Evolutionary conservation across 2,113 vertebrate species (phyloP).

Genomic region (Microcebus lehilahytsara): DNA sequence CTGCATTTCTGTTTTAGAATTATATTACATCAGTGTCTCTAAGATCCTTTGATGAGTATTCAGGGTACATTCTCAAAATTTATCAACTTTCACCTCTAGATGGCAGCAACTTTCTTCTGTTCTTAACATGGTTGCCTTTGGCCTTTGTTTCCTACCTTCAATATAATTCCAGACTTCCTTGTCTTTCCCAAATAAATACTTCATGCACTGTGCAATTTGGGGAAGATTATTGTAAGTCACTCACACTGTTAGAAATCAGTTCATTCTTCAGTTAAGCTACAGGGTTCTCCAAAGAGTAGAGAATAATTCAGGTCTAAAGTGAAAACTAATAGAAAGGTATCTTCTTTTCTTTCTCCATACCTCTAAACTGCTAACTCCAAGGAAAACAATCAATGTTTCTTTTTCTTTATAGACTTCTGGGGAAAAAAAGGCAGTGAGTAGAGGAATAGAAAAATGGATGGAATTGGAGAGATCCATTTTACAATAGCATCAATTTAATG

Average conservation of each 20-base stretch:
- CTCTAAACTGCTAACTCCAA: slow-evolving; percentile 61
- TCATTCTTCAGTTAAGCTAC: slow-evolving; percentile 68
- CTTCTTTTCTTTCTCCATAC: slow-evolving; percentile 16
- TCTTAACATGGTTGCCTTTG: slow-evolving; percentile 6
- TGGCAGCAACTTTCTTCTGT: slow-evolving; percentile 81
- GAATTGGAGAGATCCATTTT: slow-evolving; percentile 51
- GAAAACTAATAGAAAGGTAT: slow-evolving; percentile 17
- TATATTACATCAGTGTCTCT: background rate
- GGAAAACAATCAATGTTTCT: slow-evolving; percentile 47
- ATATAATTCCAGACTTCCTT: slow-evolving; percentile 67
- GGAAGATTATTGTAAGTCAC: slow-evolving; percentile 67
- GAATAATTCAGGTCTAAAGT: slow-evolving; percentile 77
- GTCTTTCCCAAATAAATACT: slow-evolving; percentile 77
- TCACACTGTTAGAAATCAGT: slow-evolving; percentile 71
- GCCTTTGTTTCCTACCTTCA: slow-evolving; percentile 81
- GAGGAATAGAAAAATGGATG: background rate
- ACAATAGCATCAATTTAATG: background rate
- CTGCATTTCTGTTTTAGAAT: background rate
- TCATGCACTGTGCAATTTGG: slow-evolving; percentile 54
- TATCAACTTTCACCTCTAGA: slow-evolving; percentile 74
- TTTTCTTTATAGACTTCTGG: slow-evolving; percentile 35
- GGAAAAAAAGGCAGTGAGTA: slow-evolving; percentile 61
- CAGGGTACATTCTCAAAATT: background rate
- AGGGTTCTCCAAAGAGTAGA: slow-evolving; percentile 62
- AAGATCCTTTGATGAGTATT: background rate